Conservation (phyloP, 2,797 vertebrate species). For the Enoplosus armatus region DNA sequence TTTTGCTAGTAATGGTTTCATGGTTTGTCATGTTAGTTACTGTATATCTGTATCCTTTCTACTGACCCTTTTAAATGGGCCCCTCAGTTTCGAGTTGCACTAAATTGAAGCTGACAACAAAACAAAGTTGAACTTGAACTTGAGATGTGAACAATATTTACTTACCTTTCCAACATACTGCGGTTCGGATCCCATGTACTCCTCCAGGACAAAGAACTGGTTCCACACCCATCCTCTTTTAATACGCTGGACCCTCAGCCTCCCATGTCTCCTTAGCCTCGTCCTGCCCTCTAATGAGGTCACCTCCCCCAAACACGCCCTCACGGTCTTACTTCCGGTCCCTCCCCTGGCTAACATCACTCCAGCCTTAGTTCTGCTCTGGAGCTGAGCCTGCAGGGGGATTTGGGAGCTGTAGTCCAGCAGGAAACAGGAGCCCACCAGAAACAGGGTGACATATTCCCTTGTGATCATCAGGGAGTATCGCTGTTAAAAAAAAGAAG, state of each 20-base stretch:
- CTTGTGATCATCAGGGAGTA: conserved; percentile 92
- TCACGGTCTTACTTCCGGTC: background rate
- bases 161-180: conserved; percentile 96
- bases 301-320: background rate
- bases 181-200: conserved; percentile 95
- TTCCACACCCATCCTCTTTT: conserved; percentile 98
- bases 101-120: background rate
- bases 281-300: conserved; percentile 52
- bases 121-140: background rate
- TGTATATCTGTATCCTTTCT: background rate
- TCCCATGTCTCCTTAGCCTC: conserved; percentile 60
- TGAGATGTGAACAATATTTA: background rate
- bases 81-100: background rate
- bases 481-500: conserved; percentile 39
- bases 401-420: conserved; percentile 91
- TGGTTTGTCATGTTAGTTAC: background rate
- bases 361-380: conserved; percentile 84
- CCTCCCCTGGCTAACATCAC: conserved; percentile 50
- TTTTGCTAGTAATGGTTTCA: no score
- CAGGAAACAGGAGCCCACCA: conserved; percentile 92
- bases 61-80: background rate
- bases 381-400: conserved; percentile 81
- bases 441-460: conserved; percentile 89
- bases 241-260: conserved; percentile 85
- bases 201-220: conserved; percentile 96